Evolutionary conservation across 1,140 invertebrate genomes (phyloP).

Genomic region (Gryon sp.): DNA sequence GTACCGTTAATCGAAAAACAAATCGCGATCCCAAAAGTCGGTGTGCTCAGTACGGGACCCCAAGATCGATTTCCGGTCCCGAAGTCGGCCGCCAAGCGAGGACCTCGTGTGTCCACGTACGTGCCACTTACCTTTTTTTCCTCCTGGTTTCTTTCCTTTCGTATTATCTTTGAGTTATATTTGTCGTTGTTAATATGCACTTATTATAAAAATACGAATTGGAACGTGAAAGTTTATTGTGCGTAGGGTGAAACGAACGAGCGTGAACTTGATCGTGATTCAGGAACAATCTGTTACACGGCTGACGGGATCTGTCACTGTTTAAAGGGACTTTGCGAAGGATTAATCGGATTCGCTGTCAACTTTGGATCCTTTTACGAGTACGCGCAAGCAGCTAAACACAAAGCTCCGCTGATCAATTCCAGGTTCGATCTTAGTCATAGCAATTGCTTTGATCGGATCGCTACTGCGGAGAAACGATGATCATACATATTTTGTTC

Average conservation of each 20-base stretch:
- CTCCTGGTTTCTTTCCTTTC: too few species aligned
- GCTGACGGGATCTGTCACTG: conserved; percentile 15
- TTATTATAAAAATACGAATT: conserved; percentile 4
- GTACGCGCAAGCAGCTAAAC: not conserved
- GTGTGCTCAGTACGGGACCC: conserved; percentile 16
- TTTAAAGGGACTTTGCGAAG: conserved; percentile 35
- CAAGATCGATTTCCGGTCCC: conserved; percentile 66
- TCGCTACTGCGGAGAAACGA: too few species aligned
- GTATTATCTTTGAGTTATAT: too few species aligned
- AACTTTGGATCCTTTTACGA: conserved; percentile 4
- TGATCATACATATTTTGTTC: too few species aligned
- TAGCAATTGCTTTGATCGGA: too few species aligned
- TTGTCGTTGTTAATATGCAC: too few species aligned
- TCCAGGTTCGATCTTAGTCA: too few species aligned
- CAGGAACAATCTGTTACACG: conserved; percentile 42
- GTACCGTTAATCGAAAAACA: conserved; percentile 2
- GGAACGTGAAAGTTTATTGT: conserved; percentile 42
- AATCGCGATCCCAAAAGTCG: not conserved
- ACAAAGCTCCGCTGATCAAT: conserved; percentile 2
- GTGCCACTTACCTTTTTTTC: conserved; percentile 16
- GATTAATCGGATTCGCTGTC: conserved; percentile 18
- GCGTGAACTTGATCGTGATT: conserved; percentile 52
- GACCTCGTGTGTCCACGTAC: conserved; percentile 28
- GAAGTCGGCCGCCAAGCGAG: conserved; percentile 68
- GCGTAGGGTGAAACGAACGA: conserved; percentile 31